A percentile compares a stretch with the other conserved stretches of the same genome.
These are phyloP conservation scores for Myanophis thanlyinensis DNA, from an alignment of 2,113 vertebrate species.

Conservation along the genomic window DNA sequence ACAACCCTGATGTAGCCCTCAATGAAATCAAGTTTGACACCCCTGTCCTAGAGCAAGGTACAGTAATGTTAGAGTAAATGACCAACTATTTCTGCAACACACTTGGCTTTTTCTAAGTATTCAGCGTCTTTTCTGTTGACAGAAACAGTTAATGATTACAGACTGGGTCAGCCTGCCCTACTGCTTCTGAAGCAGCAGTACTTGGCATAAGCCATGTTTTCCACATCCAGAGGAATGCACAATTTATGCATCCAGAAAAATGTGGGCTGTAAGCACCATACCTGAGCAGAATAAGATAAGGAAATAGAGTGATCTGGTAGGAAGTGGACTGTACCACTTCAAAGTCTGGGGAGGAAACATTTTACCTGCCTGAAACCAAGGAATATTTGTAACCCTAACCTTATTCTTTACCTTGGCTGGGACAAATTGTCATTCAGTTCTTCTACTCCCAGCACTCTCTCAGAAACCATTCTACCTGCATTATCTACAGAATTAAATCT, in stretches of 20 bases:
- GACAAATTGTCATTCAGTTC: neutral
- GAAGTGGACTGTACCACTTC: neutral
- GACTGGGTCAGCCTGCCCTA: neutral
- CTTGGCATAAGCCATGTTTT: constrained; percentile 51
- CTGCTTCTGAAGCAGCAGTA: constrained; percentile 1
- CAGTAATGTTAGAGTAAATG: neutral
- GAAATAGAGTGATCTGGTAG: neutral
- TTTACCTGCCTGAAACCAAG: neutral
- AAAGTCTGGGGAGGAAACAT: neutral
- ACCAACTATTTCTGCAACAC: neutral
- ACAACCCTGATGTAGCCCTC: no score
- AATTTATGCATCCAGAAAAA: constrained; percentile 68
- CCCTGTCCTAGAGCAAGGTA: neutral
- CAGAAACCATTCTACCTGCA: neutral
- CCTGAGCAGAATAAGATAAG: neutral
- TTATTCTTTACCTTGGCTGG: neutral
- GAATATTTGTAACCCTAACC: neutral
- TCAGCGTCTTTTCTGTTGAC: constrained; percentile 15
- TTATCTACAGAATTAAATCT: neutral
- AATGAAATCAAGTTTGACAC: no score
- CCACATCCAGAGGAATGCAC: constrained; percentile 58
- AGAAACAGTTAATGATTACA: constrained; percentile 28
- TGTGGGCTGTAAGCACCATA: neutral
- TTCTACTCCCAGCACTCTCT: neutral
- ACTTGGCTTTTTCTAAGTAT: constrained; percentile 17